Evolutionary conservation across 1,140 invertebrate species (phyloP), one percentile per base, ranked within the genome.

Genomic region (Ceratina australensis): DNA sequence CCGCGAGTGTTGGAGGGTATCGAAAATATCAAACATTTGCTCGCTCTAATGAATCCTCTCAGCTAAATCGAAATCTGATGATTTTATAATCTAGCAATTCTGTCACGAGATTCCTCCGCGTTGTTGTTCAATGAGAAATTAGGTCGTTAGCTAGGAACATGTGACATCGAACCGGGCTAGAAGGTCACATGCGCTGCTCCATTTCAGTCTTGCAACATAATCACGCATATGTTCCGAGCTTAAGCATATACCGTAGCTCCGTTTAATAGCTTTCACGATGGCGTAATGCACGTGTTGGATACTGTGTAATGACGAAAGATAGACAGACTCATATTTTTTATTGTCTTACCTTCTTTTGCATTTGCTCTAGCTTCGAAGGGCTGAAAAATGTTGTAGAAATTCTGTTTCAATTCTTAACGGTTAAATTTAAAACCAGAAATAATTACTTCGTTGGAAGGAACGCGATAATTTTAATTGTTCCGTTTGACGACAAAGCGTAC

Each of bases 291-390:
- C 50, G 64, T 28, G 71, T 66, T 79, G 78, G 77, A 72, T 82
- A 86, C 76, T 64, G 75, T 83, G 83, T 80, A 85, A 81, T 69
- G 79, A 87, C 81, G 82, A 86, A 78, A 85, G 72, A 83, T 80
- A n/a, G 82, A 86, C 89, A 88, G 88, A 86, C 78, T 83, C 85
- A 84, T 84, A 86, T 78, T 24, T 85, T 67, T 69, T 72, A 66
- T 28, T n/a, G n/a, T n/a, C n/a, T n/a, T n/a, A n/a, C n/a, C n/a
- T n/a, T n/a, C n/a, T n/a, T n/a, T n/a, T n/a, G n/a, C n/a, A n/a
- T n/a, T 52, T 47, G 26, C 26, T 73, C 24, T n/a, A 49, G 7
- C 56, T 20, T 60, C 20, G 16, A 18, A 52, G 50, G 18, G 15
- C 5, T n/a, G 50, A 52, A 18, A 52, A 12, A 0, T 10, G 3